Base-by-base conservation (phyloP, 2,113 vertebrate species). In the Malurus alboscapulatus region DNA sequence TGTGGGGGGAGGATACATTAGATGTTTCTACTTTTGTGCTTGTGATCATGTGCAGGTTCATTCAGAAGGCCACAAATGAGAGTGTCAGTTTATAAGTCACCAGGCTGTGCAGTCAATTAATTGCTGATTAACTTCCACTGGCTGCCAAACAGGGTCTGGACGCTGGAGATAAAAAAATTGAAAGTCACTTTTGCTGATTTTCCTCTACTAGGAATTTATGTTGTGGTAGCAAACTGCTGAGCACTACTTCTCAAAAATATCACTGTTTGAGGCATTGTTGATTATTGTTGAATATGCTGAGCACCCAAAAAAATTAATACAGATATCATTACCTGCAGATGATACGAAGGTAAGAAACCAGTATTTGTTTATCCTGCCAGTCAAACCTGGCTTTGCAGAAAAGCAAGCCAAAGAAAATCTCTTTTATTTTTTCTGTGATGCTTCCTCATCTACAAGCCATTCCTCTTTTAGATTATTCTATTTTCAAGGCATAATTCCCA, bases 401-500 rank as follows among this genome's bases (percentile, higher is more conserved):
- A 95, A 91, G 83, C 73, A 93, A 97, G 96, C 69, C 95, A 96
- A 97, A 98, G 91, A 98, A 96, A 95, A 85, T 95, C 91, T 96
- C 92, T 92, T 95, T 96, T 97, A 95, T 98, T 74, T 97, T 97
- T 97, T 97, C 90, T 84, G 91, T 90, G 87, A 89, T 96, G 92
- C 91, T 96, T 97, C 90, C 68, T 97, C 96, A 96, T 96, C 71
- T 92, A 96, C 81, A 94, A 97, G 91, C 95, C 93, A 97, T 97
- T 94, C 97, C 92, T 69, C 79, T 96, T 97, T 96, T 94, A 95
- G 94, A 97, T 96, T 97, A 97, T 97, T 97, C 96, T 97, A 94
- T 97, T 98, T 97, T 97, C 96, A 95, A 97, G 93, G 80, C 94
- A 93, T 95, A 96, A 96, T 97, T 97, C 96, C 97, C 97, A 97